These are phyloP conservation scores for Hydrophis major DNA, from an alignment of 2,797 vertebrate genomes.

Conservation along the genomic window DNA sequence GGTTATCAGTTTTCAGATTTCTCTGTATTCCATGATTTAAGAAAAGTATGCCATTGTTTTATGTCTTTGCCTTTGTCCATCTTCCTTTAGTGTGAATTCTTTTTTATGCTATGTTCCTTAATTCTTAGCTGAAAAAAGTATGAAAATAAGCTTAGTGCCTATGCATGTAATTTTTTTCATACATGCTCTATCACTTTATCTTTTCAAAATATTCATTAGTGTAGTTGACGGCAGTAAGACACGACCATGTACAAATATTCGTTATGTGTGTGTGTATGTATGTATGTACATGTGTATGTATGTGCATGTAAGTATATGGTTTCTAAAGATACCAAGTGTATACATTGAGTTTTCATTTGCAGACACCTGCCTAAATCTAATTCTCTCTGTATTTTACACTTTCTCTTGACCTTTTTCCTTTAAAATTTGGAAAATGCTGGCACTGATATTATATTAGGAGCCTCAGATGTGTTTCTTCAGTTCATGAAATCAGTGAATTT, in stretches of 20 bases:
- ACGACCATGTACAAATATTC: background rate
- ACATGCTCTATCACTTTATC: background rate
- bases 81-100: constrained; percentile 43
- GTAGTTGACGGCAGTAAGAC: background rate
- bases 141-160: background rate
- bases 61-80: constrained; percentile 37
- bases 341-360: background rate
- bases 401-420: background rate
- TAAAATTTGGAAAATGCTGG: background rate
- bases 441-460: background rate
- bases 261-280: background rate
- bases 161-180: background rate
- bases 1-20: constrained; percentile 58
- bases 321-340: background rate
- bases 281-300: no score
- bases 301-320: background rate
- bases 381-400: background rate
- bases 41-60: constrained; percentile 42
- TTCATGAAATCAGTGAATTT: background rate
- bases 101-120: constrained; percentile 37
- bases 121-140: constrained; percentile 12
- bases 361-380: background rate
- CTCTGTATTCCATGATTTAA: constrained; percentile 53
- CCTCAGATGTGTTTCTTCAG: background rate
- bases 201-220: background rate